Base-by-base conservation (phyloP, 2,888 invertebrate genomes). In the Spicauda simplicius region DNA sequence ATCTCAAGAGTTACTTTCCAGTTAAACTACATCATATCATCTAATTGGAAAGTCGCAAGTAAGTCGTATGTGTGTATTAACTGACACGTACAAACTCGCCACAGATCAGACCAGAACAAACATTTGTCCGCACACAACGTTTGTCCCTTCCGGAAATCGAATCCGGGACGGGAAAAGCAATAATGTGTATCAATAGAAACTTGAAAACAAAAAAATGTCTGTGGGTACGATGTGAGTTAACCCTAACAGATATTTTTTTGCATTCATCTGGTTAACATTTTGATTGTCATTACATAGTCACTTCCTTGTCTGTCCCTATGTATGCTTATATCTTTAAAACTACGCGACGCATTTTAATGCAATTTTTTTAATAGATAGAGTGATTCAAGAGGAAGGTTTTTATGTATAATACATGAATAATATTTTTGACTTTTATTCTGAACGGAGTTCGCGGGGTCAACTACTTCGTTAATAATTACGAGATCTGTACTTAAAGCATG, bases 111-210 rank as follows among this genome's bases (percentile, higher is more conserved):
- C 61, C 37, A 53, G 59, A 48, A 53, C 48, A 59, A 65, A 65
- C 52, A 65, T 59, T 56, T 53, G 54, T 45, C 59, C 45, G 12
- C 25, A 19, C 53, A 52, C 65, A 64, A 58, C 58, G 58, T 59
- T 45, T 45, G 54, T 65, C 65, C 65, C 59, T 59, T 58, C 54
- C 65, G 65, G 65, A 65, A 59, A 65, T 65, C 59, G 65, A 65
- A 65, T 59, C 65, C 59, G 54, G 59, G 45, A 65, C 57, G 64
- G 57, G 41, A 20, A n/a, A 25, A 56, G 48, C 63, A 63, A 63
- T 62, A 62, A 62, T 63, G 25, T 54, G 63, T 50, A 57, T 63
- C 64, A 64, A 64, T 64, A 64, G 50, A 64, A 64, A 56, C 48
- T 55, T 55, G 64, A 50, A 33, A 20, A 64, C 30, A 30, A 57